Conservation (phyloP, 2,888 invertebrate genomes). For the Calameuta filiformis region DNA sequence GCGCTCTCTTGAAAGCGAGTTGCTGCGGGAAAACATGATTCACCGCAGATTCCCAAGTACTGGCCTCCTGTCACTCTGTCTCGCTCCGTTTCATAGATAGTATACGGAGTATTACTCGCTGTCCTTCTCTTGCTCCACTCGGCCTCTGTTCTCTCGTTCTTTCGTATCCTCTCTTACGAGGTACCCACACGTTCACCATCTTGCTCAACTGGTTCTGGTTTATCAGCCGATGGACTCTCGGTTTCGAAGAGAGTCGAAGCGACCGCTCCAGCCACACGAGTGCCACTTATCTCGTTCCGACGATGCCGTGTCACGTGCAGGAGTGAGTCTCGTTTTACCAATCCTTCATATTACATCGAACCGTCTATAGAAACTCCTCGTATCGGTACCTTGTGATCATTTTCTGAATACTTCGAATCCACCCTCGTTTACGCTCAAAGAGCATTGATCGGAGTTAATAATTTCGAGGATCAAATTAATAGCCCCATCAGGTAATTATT, state of each 20-base stretch:
- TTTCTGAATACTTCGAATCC: background rate
- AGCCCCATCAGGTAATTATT: background rate
- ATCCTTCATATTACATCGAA: background rate
- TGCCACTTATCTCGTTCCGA: constrained; percentile 38
- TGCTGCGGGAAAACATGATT: constrained; percentile 35
- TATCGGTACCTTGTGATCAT: background rate
- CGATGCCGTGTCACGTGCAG: constrained; percentile 35
- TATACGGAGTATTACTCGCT: background rate
- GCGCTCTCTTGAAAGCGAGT: constrained; percentile 37
- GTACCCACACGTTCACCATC: constrained; percentile 8
- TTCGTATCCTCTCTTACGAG: constrained; percentile 7
- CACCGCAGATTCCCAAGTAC: constrained; percentile 25
- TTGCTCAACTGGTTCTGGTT: constrained; percentile 40
- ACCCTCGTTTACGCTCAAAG: background rate
- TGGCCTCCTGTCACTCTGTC: constrained; percentile 16
- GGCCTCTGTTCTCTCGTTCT: background rate
- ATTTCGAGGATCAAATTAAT: background rate
- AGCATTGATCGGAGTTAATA: background rate
- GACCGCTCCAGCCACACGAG: constrained; percentile 27
- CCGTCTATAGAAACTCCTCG: background rate
- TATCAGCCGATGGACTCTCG: constrained; percentile 41
- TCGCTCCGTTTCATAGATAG: background rate
- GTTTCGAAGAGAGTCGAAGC: constrained; percentile 36
- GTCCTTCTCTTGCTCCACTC: constrained; percentile 1
- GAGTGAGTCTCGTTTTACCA: background rate